Evolutionary conservation across 2,888 invertebrate genomes (phyloP).

Genomic region (Drosophila barbarae): DNA sequence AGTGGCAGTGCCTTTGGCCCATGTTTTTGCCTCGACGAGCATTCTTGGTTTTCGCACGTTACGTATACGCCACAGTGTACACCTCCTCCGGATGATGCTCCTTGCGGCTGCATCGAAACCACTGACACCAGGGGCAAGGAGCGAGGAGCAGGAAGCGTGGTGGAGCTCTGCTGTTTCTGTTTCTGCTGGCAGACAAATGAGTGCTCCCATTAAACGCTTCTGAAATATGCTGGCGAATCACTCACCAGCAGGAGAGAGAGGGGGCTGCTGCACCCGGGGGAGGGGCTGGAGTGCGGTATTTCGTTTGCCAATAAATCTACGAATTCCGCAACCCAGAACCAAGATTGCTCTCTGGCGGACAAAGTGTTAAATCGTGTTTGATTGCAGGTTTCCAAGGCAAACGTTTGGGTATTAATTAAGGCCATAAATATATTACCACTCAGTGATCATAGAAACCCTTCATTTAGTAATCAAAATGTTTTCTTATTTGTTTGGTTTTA

Average conservation of each 20-base stretch:
- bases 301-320: constrained; percentile 54
- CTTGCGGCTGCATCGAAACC: constrained; percentile 37
- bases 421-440: background rate
- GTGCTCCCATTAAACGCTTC: constrained; percentile 63
- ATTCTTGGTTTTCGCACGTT: constrained; percentile 40
- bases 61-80: constrained; percentile 48
- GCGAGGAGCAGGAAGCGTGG: background rate
- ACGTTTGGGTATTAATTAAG: background rate
- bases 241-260: constrained; percentile 36
- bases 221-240: constrained; percentile 70
- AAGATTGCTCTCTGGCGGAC: constrained; percentile 9
- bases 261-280: constrained; percentile 8
- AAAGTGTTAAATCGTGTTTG: constrained; percentile 32
- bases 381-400: constrained; percentile 7
- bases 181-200: constrained; percentile 64
- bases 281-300: constrained; percentile 3
- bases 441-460: background rate
- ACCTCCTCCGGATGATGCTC: constrained; percentile 25
- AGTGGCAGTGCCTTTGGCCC: constrained; percentile 24
- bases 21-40: constrained; percentile 27
- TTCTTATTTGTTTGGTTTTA: background rate
- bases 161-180: constrained; percentile 23
- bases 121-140: constrained; percentile 29
- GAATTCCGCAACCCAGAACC: constrained; percentile 36
- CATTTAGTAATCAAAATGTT: background rate